phyloP scores from a whole-genome alignment of 2,113 vertebrate genomes.

The Oreocharis arfaki region DNA sequence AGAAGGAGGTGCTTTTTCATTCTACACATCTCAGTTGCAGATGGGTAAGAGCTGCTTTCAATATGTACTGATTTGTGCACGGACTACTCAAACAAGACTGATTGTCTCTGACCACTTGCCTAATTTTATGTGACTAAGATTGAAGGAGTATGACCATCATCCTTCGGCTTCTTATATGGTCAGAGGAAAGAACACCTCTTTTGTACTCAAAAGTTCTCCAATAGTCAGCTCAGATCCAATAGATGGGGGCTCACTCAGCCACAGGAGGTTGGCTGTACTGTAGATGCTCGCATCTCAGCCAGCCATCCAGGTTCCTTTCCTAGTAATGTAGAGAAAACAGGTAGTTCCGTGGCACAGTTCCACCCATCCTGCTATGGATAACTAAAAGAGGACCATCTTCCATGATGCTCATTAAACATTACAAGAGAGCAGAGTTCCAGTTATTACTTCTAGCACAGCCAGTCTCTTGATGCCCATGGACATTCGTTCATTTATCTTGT shows the following conservation, averaged over 20 bases:
- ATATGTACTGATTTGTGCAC: not conserved
- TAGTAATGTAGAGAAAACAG: not conserved
- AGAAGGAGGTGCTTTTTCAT: not conserved
- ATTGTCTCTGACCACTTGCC: not conserved
- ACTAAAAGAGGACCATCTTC: not conserved
- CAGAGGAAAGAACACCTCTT: not conserved
- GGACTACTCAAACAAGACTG: not conserved
- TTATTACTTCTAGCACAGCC: not conserved
- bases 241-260: not conserved
- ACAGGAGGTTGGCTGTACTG: not conserved
- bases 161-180: not conserved
- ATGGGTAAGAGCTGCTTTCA: not conserved
- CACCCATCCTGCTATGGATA: not conserved
- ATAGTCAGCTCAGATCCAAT: not conserved
- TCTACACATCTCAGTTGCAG: not conserved
- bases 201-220: not conserved
- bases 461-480: not conserved
- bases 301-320: not conserved
- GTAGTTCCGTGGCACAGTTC: not conserved
- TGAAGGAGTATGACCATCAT: not conserved
- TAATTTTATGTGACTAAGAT: not conserved
- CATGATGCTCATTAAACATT: not conserved
- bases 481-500: not conserved
- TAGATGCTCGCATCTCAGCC: not conserved
- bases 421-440: not conserved